A percentile compares a stretch with the other conserved stretches of the same genome.
These are phyloP conservation scores for Tolypeutes matacus DNA, from an alignment of 2,797 vertebrate genomes.

Conservation along the genomic window DNA sequence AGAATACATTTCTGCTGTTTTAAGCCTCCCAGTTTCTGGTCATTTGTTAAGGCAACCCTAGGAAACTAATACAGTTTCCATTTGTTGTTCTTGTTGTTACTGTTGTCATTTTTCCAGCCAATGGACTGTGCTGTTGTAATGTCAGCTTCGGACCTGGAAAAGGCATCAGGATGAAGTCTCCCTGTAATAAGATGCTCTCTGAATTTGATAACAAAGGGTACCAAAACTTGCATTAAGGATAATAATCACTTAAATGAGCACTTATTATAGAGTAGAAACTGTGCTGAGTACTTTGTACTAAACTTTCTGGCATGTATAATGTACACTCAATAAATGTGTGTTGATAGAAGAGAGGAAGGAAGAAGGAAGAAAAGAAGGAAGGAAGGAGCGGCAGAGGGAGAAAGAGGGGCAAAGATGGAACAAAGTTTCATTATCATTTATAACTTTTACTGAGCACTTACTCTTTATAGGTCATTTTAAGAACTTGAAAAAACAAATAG, in stretches of 20 bases:
- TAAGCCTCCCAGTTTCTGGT: too few species aligned
- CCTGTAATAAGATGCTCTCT: background rate
- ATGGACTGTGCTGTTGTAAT: background rate
- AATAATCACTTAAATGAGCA: background rate
- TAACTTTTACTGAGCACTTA: background rate
- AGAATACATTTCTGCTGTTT: too few species aligned
- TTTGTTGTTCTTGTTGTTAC: background rate
- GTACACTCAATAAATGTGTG: background rate
- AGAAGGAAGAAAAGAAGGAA: background rate
- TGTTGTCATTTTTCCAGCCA: slow-evolving; percentile 36
- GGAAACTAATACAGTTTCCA: too few species aligned
- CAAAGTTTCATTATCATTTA: background rate
- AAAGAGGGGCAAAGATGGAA: background rate
- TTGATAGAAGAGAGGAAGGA: background rate
- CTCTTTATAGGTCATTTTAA: slow-evolving; percentile 41
- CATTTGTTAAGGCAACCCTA: too few species aligned
- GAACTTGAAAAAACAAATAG: slow-evolving; percentile 40
- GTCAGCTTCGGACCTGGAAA: background rate
- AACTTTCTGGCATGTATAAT: background rate
- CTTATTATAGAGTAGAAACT: background rate
- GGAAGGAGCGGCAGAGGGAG: background rate
- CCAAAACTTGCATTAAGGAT: background rate
- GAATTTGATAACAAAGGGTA: background rate
- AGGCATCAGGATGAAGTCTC: background rate
- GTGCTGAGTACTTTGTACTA: background rate